These are phyloP conservation scores for Sinocyclocheilus maitianheensis DNA, from an alignment of 2,113 vertebrate genomes.

Conservation along the genomic window DNA sequence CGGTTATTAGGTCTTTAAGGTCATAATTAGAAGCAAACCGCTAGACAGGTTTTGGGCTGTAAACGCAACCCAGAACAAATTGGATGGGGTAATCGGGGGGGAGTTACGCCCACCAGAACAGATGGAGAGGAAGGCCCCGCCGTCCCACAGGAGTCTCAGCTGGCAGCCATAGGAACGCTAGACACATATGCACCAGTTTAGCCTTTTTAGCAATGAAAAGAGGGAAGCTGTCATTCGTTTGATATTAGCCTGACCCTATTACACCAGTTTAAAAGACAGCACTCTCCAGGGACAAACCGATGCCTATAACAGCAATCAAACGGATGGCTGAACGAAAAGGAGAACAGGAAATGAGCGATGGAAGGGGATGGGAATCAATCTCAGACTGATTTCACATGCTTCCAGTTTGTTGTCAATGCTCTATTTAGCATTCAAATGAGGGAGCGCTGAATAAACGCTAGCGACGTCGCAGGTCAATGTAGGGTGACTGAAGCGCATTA, in stretches of 20 bases:
- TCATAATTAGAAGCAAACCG: slow-evolving; percentile 48
- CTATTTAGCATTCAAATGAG: slow-evolving; percentile 29
- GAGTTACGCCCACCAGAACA: slow-evolving; percentile 35
- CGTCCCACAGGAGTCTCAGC: slow-evolving; percentile 46
- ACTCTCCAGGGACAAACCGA: slow-evolving; percentile 39
- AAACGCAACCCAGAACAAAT: slow-evolving; percentile 49
- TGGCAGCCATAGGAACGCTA: slow-evolving; percentile 53
- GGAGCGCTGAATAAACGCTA: neutral
- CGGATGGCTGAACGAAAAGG: neutral
- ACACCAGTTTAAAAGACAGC: slow-evolving; percentile 26
- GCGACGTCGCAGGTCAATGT: neutral
- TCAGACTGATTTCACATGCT: slow-evolving; percentile 43
- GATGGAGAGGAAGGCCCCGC: slow-evolving; percentile 55
- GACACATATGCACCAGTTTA: slow-evolving; percentile 25
- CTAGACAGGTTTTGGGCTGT: slow-evolving; percentile 46
- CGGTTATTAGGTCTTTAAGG: slow-evolving; percentile 45
- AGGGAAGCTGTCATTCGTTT: slow-evolving; percentile 31
- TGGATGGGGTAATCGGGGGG: slow-evolving; percentile 12
- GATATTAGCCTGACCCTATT: slow-evolving; percentile 47
- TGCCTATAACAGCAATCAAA: slow-evolving; percentile 35
- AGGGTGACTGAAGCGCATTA: slow-evolving; percentile 11
- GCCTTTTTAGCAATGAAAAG: slow-evolving; percentile 22
- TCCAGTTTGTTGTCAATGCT: slow-evolving; percentile 16
- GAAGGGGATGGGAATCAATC: slow-evolving; percentile 53
- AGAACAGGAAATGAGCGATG: neutral